Evolutionary conservation across 2,113 vertebrate genomes (phyloP), one percentile per base, ranked within the genome.

Genomic region (Burhinus bistriatus): DNA sequence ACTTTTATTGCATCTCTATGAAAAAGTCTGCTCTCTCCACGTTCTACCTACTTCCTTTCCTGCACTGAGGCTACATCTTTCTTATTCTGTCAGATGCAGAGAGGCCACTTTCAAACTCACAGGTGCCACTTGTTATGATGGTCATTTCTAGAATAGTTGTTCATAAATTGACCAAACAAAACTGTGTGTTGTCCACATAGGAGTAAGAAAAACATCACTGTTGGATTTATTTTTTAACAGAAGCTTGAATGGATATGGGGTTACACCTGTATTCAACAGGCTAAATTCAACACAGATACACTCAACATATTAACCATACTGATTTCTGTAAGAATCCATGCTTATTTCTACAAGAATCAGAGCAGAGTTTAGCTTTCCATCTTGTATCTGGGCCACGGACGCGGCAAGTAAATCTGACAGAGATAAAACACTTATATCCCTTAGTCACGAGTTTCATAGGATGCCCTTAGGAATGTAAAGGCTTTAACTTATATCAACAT

Each of bases 401-500:
- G 71, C 61, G 55, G 61, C 18, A 83, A 68, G 58, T 49, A 68
- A 81, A 87, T 47, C 32, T 40, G 55, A 8, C 21, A 66, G 55
- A 81, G 34, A 79, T 21, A n/a, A 85, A 93, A 61, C 34, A 22
- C 25, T 54, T 61, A 38, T 23, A 90, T 17, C 9, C 4, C 9
- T 58, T 7, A 44, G 27, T 34, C 42, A 68, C 0, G 0, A 52
- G 25, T 59, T 95, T 89, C 77, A 73, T 1, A 59, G n/a, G 9
- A 18, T n/a, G 12, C 9, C 45, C 9, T 88, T n/a, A 49, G 21
- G 47, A 85, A 91, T 1, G 3, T 21, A 73, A 77, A 34, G 18
- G 23, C 21, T 73, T 89, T 14, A 90, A 94, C 32, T 65, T 90
- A 12, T 22, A 90, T 20, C 81, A 59, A 98, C 98, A 23, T 99